Evolutionary conservation across 2,888 invertebrate species (phyloP).

Genomic region (Chrysodeixis includens): DNA sequence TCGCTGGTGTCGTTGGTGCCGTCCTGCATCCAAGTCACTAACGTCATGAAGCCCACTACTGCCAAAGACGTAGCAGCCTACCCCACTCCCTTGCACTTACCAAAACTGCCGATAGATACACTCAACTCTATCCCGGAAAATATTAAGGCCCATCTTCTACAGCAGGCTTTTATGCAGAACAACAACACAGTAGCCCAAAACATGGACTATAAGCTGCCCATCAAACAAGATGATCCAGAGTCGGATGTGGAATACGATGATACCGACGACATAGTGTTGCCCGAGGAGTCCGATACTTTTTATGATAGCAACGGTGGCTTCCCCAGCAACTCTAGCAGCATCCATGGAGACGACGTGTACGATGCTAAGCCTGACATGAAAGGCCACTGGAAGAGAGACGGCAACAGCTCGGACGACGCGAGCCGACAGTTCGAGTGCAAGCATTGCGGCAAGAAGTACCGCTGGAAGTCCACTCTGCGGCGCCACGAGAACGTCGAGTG

Average conservation of each 20-base stretch:
- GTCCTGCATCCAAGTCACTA: conserved; percentile 72
- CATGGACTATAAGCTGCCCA: conserved; percentile 68
- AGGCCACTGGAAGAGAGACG: conserved; percentile 70
- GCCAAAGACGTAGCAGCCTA: conserved; percentile 54
- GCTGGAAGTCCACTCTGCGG: conserved; percentile 95
- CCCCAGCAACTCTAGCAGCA: conserved; percentile 41
- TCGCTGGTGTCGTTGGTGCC: conserved; percentile 72
- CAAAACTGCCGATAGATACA: conserved; percentile 61
- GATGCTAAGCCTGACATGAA: conserved; percentile 68
- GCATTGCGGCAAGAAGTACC: conserved; percentile 95
- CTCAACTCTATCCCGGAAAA: conserved; percentile 70
- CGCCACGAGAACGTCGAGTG: conserved; percentile 95
- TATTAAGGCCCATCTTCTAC: conserved; percentile 78
- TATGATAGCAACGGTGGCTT: conserved; percentile 63
- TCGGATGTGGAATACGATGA: conserved; percentile 87
- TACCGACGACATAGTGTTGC: conserved; percentile 87
- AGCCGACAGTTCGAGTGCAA: conserved; percentile 93
- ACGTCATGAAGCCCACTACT: conserved; percentile 62
- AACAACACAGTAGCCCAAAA: conserved; percentile 71
- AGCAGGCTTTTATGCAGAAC: conserved; percentile 81
- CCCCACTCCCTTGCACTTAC: conserved; percentile 48
- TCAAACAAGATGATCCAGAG: conserved; percentile 84
- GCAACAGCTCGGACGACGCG: conserved; percentile 84
- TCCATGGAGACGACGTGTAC: conserved; percentile 52
- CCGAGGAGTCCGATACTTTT: conserved; percentile 79